Base-by-base conservation (phyloP, 1,140 invertebrate species). In the Bicyclus anynana region DNA sequence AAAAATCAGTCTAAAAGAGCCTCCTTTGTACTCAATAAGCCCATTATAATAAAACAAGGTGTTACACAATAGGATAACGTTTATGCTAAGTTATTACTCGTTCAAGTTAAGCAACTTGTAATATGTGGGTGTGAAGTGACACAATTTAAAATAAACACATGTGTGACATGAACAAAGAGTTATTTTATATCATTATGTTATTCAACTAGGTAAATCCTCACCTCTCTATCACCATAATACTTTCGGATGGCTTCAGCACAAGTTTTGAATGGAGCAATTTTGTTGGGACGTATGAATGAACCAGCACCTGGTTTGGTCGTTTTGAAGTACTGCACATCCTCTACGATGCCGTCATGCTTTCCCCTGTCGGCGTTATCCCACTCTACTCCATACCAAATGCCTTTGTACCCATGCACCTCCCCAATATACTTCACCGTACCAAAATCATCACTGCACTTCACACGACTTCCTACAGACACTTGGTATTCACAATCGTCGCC, bases 321-420 rank as follows among this genome's bases (percentile, higher is more conserved):
- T 74, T 92, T 91, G 80, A 98, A 98, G 84, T 98, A 98, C 67
- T 92, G 90, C 40, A 93, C 86, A 42, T 93, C 94, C 66, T 97
- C 92, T 53, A 97, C 91, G 26, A 90, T 92, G 0, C 97, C 97
- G 91, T 97, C 93, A 77, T 99, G 97, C 84, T 97, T 98, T 9
- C 97, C 97, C 72, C 97, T 90, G 20, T 84, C 80, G 2, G 92
- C 90, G 80, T 97, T 93, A 89, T 99, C 97, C 97, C 97, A 99
- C 77, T 98, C 97, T 13, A 98, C 91, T 1, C 97, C 97, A 57
- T 96, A 89, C 97, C 97, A 99, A 33, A 83, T 77, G 1, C 91
- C 91, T 49, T 87, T 77, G 61, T 92, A 90, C 2, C 91, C 91
- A 57, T 89, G 84, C 7, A 93, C 89, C 74, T 87, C 80, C 38